Base-by-base conservation (phyloP, 2,888 invertebrate genomes). In the Abrostola tripartita region DNA sequence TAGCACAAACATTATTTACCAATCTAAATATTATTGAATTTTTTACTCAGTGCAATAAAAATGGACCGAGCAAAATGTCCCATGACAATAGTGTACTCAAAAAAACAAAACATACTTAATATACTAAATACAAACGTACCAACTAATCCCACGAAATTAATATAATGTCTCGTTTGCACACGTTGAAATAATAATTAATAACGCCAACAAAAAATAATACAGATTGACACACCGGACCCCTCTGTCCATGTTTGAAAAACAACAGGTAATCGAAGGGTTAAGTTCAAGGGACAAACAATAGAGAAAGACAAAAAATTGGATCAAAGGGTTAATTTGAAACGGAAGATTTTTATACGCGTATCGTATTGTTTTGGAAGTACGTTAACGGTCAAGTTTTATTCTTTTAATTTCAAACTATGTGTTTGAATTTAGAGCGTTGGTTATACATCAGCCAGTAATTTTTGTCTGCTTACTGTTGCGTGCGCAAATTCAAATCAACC, bases 251-350 rank as follows among this genome's bases (percentile, higher is more conserved):
- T 74, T 70, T 69, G 79, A 84, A 87, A 88, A 85, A 88, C 85
- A 88, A 88, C 93, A 93, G 93, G 93, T 93, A 93, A 90, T 87
- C 86, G 86, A 90, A 91, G 93, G 94, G 93, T 92, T 92, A 88
- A 82, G 75, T 80, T 81, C 76, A 74, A 74, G 74, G 83, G 84
- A 86, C 87, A 86, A 88, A 90, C 86, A 87, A 85, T 80, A 81
- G 83, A 82, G 57, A 24, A 56, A 87, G 86, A 88, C 85, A 87
- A 89, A 90, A 90, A 89, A 81, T 61, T 68, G 55, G 63, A 78
- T 84, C 76, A 87, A 89, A 67, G 91, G 92, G 92, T 88, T 86
- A 78, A 87, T 85, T 83, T 76, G 76, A 81, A 89, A 86, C 88
- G 81, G 85, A 85, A 84, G 84, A 85, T 84, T 86, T 81, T 82